Percentiles rank a stretch among this genome's conserved stretches.
Evolutionary conservation across 2,888 invertebrate genomes (phyloP).

Genomic region (Epinotia ramella): DNA sequence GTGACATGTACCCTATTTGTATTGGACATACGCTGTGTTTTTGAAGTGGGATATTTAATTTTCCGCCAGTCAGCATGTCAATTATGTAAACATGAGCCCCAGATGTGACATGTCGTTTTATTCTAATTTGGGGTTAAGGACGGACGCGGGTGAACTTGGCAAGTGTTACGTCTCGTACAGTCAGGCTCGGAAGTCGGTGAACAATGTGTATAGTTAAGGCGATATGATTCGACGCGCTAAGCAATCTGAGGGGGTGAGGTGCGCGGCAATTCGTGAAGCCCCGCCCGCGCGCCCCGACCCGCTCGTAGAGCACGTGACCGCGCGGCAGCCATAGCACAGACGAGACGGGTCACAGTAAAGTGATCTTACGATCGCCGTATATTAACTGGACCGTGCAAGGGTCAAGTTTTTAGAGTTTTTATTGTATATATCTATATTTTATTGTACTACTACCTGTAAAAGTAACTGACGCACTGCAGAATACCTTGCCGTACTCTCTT

Average conservation of each 20-base stretch:
- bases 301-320: too few species aligned
- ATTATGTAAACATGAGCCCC: conserved; percentile 16
- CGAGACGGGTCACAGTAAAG: too few species aligned
- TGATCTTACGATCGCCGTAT: too few species aligned
- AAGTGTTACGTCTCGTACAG: background rate
- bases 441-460: too few species aligned
- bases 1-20: background rate
- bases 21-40: background rate
- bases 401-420: too few species aligned
- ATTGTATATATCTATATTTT: too few species aligned
- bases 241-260: too few species aligned
- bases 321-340: too few species aligned
- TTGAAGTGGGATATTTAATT: conserved; percentile 4
- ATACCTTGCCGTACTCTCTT: background rate
- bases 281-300: too few species aligned
- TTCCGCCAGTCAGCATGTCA: conserved; percentile 1
- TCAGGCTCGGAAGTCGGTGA: background rate
- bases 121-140: conserved; percentile 16
- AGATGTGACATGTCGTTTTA: conserved; percentile 5
- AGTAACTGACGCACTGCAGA: background rate
- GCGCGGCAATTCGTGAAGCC: too few species aligned
- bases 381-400: too few species aligned
- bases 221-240: too few species aligned
- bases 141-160: conserved; percentile 9
- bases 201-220: background rate